phyloP scores from a whole-genome alignment of 2,888 invertebrate species.

The Parnassius mnemosyne region DNA sequence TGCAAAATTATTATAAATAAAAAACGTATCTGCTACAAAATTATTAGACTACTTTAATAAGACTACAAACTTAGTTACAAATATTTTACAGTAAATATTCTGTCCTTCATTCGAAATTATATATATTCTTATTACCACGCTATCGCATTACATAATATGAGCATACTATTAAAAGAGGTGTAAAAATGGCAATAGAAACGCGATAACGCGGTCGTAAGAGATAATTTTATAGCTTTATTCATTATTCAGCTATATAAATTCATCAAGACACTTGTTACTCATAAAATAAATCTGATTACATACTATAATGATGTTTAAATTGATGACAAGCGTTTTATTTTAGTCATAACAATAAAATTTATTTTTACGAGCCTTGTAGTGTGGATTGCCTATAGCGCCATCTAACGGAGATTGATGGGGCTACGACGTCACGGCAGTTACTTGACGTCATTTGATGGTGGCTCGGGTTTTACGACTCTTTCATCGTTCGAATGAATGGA shows the following conservation, averaged over 20 bases:
- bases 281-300: slow-evolving; percentile 80
- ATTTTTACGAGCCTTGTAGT: slow-evolving; percentile 71
- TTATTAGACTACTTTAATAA: too few species aligned
- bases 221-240: slow-evolving; percentile 76
- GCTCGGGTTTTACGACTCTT: slow-evolving; percentile 58
- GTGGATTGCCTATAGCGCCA: slow-evolving; percentile 60
- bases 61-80: too few species aligned
- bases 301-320: slow-evolving; percentile 79
- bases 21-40: too few species aligned
- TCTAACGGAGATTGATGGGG: slow-evolving; percentile 52
- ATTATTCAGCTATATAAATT: slow-evolving; percentile 77
- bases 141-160: slow-evolving; percentile 42
- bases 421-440: slow-evolving; percentile 46
- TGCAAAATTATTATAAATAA: too few species aligned
- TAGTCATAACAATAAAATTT: slow-evolving; percentile 81
- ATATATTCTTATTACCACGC: slow-evolving; percentile 28
- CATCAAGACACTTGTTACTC: slow-evolving; percentile 80
- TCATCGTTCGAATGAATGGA: slow-evolving; percentile 62
- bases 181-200: slow-evolving; percentile 71
- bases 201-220: slow-evolving; percentile 72
- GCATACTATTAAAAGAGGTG: slow-evolving; percentile 57
- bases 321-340: slow-evolving; percentile 81
- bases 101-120: slow-evolving; percentile 27
- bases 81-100: slow-evolving; percentile 11
- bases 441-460: slow-evolving; percentile 59